Evolutionary conservation across 1,140 invertebrate species (phyloP).

Genomic region (Apis florea): DNA sequence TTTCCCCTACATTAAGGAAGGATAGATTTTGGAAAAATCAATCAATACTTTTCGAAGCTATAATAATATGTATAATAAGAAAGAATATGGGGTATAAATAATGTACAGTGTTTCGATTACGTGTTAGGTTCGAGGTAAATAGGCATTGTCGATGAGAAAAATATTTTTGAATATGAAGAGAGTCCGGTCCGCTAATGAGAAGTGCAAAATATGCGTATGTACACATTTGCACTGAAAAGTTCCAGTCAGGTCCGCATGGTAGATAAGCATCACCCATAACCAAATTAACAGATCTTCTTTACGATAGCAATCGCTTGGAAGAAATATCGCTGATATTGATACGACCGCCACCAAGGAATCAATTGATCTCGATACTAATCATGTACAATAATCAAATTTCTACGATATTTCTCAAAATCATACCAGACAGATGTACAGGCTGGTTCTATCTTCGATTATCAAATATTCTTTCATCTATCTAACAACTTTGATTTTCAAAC

Average conservation of each 20-base stretch:
- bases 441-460: neutral
- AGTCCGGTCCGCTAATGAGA: constrained; percentile 6
- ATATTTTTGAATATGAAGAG: neutral
- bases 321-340: neutral
- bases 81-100: neutral
- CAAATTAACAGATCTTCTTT: constrained; percentile 40
- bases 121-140: neutral
- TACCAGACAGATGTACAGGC: neutral
- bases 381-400: neutral
- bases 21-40: neutral
- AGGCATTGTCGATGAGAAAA: neutral
- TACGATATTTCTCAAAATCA: neutral
- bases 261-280: constrained; percentile 65
- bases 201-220: constrained; percentile 17
- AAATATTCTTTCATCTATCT: neutral
- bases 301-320: neutral
- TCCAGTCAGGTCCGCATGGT: constrained; percentile 69
- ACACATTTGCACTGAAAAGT: constrained; percentile 36
- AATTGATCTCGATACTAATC: neutral
- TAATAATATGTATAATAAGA: neutral
- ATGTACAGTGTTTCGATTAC: constrained; percentile 1
- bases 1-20: neutral
- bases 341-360: constrained; percentile 57
- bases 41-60: neutral
- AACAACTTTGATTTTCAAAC: neutral